Evolutionary conservation across 2,888 invertebrate genomes (phyloP).

Genomic region (Apeira syringaria): DNA sequence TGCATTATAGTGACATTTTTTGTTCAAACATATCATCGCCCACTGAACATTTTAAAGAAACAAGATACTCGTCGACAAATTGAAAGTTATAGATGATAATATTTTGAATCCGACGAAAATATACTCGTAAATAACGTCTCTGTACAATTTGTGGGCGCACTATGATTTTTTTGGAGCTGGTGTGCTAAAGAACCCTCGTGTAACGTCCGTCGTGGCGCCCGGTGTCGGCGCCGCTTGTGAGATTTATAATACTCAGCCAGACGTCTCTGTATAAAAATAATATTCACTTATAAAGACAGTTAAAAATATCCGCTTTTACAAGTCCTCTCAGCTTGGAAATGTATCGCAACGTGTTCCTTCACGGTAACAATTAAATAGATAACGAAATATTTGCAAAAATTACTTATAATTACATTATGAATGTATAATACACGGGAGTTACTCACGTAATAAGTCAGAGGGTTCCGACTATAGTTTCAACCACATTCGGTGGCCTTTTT

Average conservation of each 20-base stretch:
- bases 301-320: slow-evolving; percentile 28
- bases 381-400: no score
- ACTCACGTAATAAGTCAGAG: no score
- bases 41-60: slow-evolving; percentile 32
- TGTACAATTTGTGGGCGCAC: slow-evolving; percentile 31
- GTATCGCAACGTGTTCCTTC: no score
- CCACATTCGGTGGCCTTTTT: no score
- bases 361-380: no score
- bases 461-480: no score
- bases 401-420: no score
- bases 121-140: slow-evolving; percentile 28
- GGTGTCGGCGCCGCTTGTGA: slow-evolving; percentile 38
- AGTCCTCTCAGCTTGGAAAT: slow-evolving; percentile 23
- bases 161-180: slow-evolving; percentile 26
- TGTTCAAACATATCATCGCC: not conserved
- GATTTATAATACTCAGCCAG: slow-evolving; percentile 45
- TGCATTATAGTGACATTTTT: slow-evolving; percentile 1
- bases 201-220: slow-evolving; percentile 17
- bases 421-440: no score
- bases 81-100: slow-evolving; percentile 22
- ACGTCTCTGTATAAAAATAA: slow-evolving; percentile 33
- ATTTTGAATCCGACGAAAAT: slow-evolving; percentile 17
- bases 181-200: slow-evolving; percentile 2
- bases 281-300: slow-evolving; percentile 25
- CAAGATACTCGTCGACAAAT: slow-evolving; percentile 24